Conservation (phyloP, 2,113 vertebrate species). For the Phylloscopus trochiloides region DNA sequence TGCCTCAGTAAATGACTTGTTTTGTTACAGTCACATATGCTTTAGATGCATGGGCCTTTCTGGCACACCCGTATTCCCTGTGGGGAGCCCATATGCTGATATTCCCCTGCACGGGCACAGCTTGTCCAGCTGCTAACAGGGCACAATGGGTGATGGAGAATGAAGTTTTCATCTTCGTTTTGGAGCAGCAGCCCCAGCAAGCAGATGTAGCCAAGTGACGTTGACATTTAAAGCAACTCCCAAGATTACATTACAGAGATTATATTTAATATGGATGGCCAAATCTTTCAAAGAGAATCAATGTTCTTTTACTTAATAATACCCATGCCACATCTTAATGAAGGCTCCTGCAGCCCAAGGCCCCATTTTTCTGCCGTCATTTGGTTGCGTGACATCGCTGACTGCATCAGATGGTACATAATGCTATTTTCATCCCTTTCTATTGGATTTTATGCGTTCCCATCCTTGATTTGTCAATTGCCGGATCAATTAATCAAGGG, state of each 20-base stretch:
- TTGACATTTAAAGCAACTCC: conserved; percentile 55
- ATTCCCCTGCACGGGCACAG: neutral
- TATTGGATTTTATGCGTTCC: conserved; percentile 33
- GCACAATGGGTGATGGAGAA: neutral
- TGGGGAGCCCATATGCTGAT: neutral
- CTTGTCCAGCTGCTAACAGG: neutral
- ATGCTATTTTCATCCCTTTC: conserved; percentile 39
- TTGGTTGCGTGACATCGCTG: neutral
- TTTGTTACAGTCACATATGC: neutral
- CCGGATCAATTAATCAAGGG: conserved; percentile 50
- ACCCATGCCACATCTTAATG: conserved; percentile 45
- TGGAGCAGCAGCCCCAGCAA: neutral
- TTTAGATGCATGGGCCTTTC: neutral
- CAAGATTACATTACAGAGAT: conserved; percentile 35
- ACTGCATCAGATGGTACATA: conserved; percentile 36
- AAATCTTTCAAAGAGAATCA: conserved; percentile 46
- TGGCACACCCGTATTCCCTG: neutral
- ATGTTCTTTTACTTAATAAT: conserved; percentile 53
- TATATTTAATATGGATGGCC: conserved; percentile 50
- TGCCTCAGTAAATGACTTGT: neutral
- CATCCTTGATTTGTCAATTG: conserved; percentile 55
- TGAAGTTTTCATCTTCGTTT: neutral
- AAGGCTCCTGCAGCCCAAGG: conserved; percentile 22
- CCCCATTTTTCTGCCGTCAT: conserved; percentile 42
- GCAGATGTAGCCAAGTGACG: conserved; percentile 16